These are phyloP conservation scores for Picathartes gymnocephalus DNA, from an alignment of 2,113 vertebrate genomes.

Conservation along the genomic window DNA sequence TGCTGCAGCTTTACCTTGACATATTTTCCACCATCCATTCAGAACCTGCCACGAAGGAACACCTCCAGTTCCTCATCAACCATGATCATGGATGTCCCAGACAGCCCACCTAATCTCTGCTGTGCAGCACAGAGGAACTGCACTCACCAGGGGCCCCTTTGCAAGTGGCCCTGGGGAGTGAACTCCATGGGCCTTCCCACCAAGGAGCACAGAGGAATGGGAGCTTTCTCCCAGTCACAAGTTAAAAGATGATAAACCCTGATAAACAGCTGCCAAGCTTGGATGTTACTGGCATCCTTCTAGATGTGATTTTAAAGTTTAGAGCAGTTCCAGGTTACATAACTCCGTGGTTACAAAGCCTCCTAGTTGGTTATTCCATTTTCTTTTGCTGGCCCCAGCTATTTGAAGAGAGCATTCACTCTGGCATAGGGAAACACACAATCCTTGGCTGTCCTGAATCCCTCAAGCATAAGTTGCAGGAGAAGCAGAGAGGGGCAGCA, in stretches of 20 bases:
- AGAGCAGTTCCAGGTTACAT: not conserved
- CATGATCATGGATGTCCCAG: not conserved
- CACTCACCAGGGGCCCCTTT: not conserved
- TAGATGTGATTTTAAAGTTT: not conserved
- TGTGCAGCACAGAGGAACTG: not conserved
- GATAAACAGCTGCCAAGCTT: not conserved
- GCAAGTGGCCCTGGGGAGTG: not conserved
- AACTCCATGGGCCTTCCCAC: not conserved
- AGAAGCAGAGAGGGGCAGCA: not conserved
- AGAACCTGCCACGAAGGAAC: not conserved
- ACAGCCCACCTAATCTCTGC: not conserved
- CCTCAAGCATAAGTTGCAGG: not conserved
- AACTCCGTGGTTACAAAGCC: not conserved
- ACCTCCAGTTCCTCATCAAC: not conserved
- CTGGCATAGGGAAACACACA: not conserved
- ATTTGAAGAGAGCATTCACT: not conserved
- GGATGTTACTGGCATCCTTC: not conserved
- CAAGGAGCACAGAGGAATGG: not conserved
- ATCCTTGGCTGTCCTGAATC: not conserved
- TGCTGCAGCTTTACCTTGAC: not conserved
- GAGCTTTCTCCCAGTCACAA: not conserved
- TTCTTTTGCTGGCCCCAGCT: not conserved
- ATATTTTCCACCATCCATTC: not conserved
- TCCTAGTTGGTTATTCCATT: not conserved
- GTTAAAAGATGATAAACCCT: not conserved